Conservation (phyloP, 2,888 invertebrate species). For the Parapristionchus giblindavisi region DNA sequence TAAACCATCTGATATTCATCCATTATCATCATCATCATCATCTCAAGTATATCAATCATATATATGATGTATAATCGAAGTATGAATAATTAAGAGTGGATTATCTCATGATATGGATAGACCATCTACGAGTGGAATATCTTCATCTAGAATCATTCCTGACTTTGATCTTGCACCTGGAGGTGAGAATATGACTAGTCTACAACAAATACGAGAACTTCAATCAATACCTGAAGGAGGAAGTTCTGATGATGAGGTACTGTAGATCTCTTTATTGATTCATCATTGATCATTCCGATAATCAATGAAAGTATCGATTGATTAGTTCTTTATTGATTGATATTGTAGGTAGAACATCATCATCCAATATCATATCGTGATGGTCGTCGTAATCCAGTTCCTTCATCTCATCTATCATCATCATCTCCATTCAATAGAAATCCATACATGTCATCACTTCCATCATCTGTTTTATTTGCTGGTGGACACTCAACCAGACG, state of each 20-base stretch:
- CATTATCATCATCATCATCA: not conserved
- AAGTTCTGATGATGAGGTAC: conserved; percentile 36
- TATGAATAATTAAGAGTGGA: no score
- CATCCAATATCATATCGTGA: no score
- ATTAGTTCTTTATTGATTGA: no score
- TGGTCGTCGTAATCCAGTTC: not conserved
- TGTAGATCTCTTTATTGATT: not conserved
- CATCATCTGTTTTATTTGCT: not conserved
- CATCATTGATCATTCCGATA: not conserved
- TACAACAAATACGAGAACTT: not conserved
- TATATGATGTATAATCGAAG: no score
- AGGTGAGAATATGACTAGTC: not conserved
- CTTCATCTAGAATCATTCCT: no score
- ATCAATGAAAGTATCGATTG: not conserved
- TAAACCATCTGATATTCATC: not conserved
- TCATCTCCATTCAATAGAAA: not conserved
- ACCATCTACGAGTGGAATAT: no score
- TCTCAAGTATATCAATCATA: no score
- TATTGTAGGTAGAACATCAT: no score
- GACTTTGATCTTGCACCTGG: not conserved
- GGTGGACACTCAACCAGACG: not conserved
- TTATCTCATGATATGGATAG: no score
- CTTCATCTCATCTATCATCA: no score
- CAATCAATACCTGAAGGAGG: conserved; percentile 33
- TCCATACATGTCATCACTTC: not conserved